Conservation (phyloP, 2,797 vertebrate species). For the Cetoscarus ocellatus region DNA sequence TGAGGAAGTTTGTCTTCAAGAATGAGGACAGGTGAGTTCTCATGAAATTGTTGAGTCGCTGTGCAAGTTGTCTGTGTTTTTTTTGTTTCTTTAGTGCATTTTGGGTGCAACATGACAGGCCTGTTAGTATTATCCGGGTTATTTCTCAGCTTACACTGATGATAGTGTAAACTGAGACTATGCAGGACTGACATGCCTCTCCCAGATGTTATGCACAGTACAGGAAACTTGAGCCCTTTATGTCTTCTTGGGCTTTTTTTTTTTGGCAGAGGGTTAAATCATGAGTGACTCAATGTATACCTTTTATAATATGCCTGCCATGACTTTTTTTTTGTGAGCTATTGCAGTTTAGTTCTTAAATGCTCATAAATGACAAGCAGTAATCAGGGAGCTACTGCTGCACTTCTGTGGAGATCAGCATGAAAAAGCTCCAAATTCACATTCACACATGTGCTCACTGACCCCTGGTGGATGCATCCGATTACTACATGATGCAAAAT, state of each 20-base stretch:
- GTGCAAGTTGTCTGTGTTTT: background rate
- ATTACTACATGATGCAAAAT: slow-evolving; percentile 14
- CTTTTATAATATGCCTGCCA: background rate
- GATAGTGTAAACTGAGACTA: slow-evolving; percentile 46
- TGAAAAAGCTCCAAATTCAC: background rate
- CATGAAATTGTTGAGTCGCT: background rate
- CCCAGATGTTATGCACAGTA: slow-evolving; percentile 42
- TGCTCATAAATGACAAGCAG: slow-evolving; percentile 9
- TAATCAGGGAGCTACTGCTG: slow-evolving; percentile 11
- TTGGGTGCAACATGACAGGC: slow-evolving; percentile 20
- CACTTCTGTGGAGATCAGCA: slow-evolving; percentile 26
- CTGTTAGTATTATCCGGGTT: slow-evolving; percentile 13
- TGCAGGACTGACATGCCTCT: slow-evolving; percentile 22
- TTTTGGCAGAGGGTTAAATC: slow-evolving; percentile 11
- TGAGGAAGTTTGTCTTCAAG: slow-evolving; percentile 98
- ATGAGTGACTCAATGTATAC: background rate
- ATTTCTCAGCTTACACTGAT: slow-evolving; percentile 39
- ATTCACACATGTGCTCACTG: slow-evolving; percentile 33
- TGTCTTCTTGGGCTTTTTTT: slow-evolving; percentile 43
- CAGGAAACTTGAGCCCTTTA: slow-evolving; percentile 50
- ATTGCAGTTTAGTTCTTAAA: slow-evolving; percentile 8
- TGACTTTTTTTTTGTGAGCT: background rate
- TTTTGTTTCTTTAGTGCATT: background rate
- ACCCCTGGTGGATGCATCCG: slow-evolving; percentile 62
- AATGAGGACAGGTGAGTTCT: slow-evolving; percentile 94